Evolutionary conservation across 2,113 vertebrate species (phyloP).

Genomic region (Clarias magur): DNA sequence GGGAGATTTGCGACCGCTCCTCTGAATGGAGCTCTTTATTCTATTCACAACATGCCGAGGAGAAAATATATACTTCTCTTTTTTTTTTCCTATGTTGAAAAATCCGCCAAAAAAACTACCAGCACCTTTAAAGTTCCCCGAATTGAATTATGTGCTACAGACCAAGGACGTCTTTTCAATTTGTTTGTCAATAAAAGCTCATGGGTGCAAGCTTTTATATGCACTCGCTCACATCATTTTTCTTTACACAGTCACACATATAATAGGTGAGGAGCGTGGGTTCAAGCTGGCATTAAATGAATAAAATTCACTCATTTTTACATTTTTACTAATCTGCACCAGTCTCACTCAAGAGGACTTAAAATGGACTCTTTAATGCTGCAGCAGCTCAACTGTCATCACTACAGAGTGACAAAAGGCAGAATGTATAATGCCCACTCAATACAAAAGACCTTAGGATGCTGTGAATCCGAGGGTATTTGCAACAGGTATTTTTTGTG

Average conservation of each 20-base stretch:
- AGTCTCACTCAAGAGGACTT: background rate
- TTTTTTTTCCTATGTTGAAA: background rate
- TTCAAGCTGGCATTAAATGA: background rate
- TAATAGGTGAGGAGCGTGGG: background rate
- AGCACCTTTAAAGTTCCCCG: background rate
- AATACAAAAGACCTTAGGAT: background rate
- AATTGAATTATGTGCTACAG: slow-evolving; percentile 35
- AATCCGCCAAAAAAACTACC: background rate
- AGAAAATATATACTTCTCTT: slow-evolving; percentile 12
- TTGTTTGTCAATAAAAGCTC: slow-evolving; percentile 42
- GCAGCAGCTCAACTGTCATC: background rate
- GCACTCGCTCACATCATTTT: background rate
- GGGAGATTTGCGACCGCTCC: background rate
- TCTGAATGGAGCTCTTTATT: slow-evolving; percentile 40
- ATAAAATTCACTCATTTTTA: background rate
- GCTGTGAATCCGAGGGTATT: background rate
- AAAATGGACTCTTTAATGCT: background rate
- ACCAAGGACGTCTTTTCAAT: slow-evolving; percentile 14
- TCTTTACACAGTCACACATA: background rate
- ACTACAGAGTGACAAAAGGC: background rate
- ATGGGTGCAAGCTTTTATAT: background rate
- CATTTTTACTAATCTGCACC: background rate
- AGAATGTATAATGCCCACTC: background rate
- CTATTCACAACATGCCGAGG: slow-evolving; percentile 22
- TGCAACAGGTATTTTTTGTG: background rate